phyloP scores from a whole-genome alignment of 2,888 invertebrate genomes.

The Tribolium freemani region DNA sequence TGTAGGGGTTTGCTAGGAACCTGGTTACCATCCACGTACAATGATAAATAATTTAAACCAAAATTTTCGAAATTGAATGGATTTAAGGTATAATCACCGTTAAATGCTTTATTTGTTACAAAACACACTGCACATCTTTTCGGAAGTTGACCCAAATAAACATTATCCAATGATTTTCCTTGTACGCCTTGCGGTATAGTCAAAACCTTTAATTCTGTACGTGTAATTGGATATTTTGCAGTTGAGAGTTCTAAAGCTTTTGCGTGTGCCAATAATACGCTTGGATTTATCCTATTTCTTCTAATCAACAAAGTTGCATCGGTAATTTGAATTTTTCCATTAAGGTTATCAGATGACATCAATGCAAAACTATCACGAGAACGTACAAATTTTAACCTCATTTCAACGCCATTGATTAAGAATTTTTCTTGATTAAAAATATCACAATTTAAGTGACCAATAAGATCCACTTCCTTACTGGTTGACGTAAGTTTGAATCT shows the following conservation, averaged over 20 bases:
- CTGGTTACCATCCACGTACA: too few relatives aligned
- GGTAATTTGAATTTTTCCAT: slow-evolving; percentile 44
- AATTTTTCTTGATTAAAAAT: too few relatives aligned
- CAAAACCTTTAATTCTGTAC: slow-evolving; percentile 49
- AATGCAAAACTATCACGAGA: too few relatives aligned
- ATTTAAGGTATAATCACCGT: slow-evolving; percentile 30
- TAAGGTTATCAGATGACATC: background rate
- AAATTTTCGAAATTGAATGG: too few relatives aligned
- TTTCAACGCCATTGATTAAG: too few relatives aligned
- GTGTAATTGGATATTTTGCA: slow-evolving; percentile 51
- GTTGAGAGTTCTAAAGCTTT: slow-evolving; percentile 48
- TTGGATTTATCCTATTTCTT: slow-evolving; percentile 49
- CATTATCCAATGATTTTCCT: slow-evolving; percentile 55
- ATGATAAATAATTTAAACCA: too few relatives aligned
- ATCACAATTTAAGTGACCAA: too few relatives aligned
- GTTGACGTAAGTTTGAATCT: too few relatives aligned
- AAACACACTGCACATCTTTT: slow-evolving; percentile 57
- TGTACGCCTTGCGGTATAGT: slow-evolving; percentile 37
- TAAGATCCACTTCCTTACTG: too few relatives aligned
- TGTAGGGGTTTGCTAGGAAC: slow-evolving; percentile 47
- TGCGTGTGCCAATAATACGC: slow-evolving; percentile 51
- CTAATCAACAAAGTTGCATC: slow-evolving; percentile 51
- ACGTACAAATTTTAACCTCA: too few relatives aligned
- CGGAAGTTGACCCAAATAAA: slow-evolving; percentile 57
- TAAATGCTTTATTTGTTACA: slow-evolving; percentile 50